These are phyloP conservation scores for Bettongia penicillata DNA, from an alignment of 2,113 vertebrate species.

Conservation along the genomic window DNA sequence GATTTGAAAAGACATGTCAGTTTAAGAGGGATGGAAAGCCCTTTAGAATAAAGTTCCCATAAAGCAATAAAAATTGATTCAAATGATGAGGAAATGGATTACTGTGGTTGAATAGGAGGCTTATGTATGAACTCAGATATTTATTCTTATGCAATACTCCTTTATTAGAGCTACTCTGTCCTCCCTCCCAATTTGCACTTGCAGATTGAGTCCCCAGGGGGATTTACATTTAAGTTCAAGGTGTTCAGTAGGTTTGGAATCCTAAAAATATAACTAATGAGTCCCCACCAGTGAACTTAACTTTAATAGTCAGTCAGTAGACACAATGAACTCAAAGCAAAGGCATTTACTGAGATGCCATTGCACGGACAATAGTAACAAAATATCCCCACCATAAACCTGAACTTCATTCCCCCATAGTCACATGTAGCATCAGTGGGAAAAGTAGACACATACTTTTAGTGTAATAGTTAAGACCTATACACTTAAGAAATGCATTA, in stretches of 20 bases:
- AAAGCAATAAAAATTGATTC: not conserved
- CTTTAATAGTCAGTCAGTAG: not conserved
- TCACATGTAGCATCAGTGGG: no score
- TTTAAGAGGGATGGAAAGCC: not conserved
- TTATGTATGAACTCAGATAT: not conserved
- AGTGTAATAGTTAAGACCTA: no score
- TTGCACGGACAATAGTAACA: not conserved
- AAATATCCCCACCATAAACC: not conserved
- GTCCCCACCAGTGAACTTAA: not conserved
- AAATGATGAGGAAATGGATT: not conserved
- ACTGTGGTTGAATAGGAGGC: not conserved
- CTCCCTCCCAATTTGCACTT: not conserved
- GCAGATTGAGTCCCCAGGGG: not conserved
- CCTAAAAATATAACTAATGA: not conserved
- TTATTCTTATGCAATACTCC: not conserved
- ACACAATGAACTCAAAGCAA: not conserved
- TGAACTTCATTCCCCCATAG: no score
- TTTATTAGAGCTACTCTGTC: not conserved
- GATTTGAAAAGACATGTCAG: not conserved
- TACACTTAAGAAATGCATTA: no score
- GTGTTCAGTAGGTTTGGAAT: not conserved
- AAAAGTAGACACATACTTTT: no score
- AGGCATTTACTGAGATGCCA: not conserved
- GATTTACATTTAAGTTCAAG: not conserved
- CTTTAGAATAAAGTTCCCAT: not conserved